Evolutionary conservation across 2,888 invertebrate genomes (phyloP).

Genomic region (Parochlus steinenii): DNA sequence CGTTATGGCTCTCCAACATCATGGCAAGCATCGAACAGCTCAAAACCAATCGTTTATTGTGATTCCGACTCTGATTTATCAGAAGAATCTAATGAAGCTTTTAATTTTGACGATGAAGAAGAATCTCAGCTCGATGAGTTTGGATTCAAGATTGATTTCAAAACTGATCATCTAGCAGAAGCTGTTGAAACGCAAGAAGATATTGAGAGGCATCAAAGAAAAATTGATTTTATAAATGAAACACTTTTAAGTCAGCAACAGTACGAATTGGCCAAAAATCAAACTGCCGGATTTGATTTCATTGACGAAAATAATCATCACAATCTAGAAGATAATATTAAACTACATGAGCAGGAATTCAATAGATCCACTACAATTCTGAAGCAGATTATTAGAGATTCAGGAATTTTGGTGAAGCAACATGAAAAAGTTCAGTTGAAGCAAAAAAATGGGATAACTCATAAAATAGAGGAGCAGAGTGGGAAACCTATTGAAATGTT

Average conservation of each 20-base stretch:
- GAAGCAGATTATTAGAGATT: constrained; percentile 21
- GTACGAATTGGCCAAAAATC: constrained; percentile 28
- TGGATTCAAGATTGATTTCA: constrained; percentile 42
- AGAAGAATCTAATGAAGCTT: constrained; percentile 27
- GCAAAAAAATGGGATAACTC: constrained; percentile 10
- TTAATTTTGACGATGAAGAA: constrained; percentile 25
- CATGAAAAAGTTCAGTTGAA: constrained; percentile 17
- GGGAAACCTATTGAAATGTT: not conserved
- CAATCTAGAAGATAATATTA: constrained; percentile 15
- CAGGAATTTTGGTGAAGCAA: constrained; percentile 24
- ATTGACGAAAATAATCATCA: constrained; percentile 10
- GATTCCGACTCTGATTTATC: constrained; percentile 7
- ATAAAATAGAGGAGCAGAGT: not conserved
- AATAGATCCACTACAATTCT: constrained; percentile 22
- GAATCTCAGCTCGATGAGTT: constrained; percentile 17
- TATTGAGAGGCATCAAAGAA: constrained; percentile 27
- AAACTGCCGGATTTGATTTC: constrained; percentile 24
- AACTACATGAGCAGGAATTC: constrained; percentile 19
- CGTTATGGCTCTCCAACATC: constrained; percentile 30
- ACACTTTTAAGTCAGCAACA: constrained; percentile 27
- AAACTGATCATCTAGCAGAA: constrained; percentile 70
- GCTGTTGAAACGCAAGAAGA: constrained; percentile 53
- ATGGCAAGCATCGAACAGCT: constrained; percentile 20
- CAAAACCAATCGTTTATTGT: not conserved
- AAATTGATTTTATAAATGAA: constrained; percentile 27